Percentiles rank a stretch among this genome's conserved stretches.
These are phyloP conservation scores for Omphaloscelis lunosa DNA, from an alignment of 2,888 invertebrate species.

Conservation along the genomic window DNA sequence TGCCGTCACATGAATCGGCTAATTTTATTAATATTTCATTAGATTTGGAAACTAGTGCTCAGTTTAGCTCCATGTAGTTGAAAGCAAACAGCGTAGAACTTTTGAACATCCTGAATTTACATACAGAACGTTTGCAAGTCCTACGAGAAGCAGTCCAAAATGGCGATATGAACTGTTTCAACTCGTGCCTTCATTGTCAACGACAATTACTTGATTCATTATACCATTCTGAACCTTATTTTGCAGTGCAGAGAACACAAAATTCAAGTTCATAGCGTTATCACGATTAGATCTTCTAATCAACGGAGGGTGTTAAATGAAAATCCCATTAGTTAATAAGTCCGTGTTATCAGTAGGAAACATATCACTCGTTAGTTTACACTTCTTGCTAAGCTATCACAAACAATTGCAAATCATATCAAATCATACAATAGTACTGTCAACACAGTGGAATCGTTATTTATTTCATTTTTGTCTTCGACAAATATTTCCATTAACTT, in stretches of 20 bases:
- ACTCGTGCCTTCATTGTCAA: background rate
- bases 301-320: constrained; percentile 46
- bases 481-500: constrained; percentile 40
- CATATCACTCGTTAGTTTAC: constrained; percentile 10
- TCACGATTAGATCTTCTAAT: constrained; percentile 22
- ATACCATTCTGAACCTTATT: constrained; percentile 12
- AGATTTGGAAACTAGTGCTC: background rate
- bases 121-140: background rate
- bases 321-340: constrained; percentile 41
- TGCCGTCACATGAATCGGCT: too few species aligned
- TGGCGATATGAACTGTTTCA: background rate
- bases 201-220: background rate
- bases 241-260: background rate
- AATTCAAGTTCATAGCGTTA: background rate
- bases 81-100: background rate
- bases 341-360: constrained; percentile 46
- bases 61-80: background rate
- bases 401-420: constrained; percentile 12
- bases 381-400: constrained; percentile 8
- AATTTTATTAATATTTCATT: too few species aligned
- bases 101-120: too few species aligned
- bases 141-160: background rate
- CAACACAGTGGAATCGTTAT: constrained; percentile 27
- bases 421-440: background rate
- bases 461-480: constrained; percentile 42